phyloP scores from a whole-genome alignment of 2,888 invertebrate genomes.

The Cabera pusaria region DNA sequence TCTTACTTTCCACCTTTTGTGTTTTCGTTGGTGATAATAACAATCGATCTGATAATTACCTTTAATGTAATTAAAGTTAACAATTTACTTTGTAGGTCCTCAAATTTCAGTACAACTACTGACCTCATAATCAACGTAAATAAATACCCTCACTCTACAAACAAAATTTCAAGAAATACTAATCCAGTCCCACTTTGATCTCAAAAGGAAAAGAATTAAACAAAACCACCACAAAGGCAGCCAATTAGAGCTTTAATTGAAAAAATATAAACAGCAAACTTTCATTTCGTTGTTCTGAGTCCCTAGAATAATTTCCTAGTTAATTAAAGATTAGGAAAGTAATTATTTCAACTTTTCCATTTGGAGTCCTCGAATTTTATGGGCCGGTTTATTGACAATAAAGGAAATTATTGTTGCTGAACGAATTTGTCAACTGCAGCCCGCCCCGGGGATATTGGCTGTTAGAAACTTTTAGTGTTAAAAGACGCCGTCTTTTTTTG shows the following conservation, averaged over 20 bases:
- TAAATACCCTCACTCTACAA: no score
- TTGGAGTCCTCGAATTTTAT: constrained; percentile 29
- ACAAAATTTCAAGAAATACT: no score
- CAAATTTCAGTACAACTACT: no score
- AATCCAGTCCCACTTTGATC: no score
- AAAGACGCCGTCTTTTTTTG: no score
- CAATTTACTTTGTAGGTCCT: no score
- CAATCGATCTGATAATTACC: no score
- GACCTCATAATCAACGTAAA: no score
- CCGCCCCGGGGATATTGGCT: constrained; percentile 5
- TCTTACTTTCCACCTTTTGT: no score
- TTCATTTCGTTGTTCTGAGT: constrained; percentile 9
- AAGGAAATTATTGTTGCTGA: constrained; percentile 31
- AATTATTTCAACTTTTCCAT: constrained; percentile 33
- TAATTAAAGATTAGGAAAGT: constrained; percentile 32
- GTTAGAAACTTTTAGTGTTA: no score
- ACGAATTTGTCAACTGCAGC: constrained; percentile 28
- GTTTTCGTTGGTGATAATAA: no score
- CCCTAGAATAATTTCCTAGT: constrained; percentile 24
- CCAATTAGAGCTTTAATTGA: constrained; percentile 14
- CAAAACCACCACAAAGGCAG: constrained; percentile 10
- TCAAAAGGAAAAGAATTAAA: constrained; percentile 8
- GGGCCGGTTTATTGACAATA: constrained; percentile 30
- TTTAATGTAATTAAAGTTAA: no score
- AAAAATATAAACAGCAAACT: constrained; percentile 11